Evolutionary conservation across 2,888 invertebrate species (phyloP).

Genomic region (Gonocerus acuteangulatus): DNA sequence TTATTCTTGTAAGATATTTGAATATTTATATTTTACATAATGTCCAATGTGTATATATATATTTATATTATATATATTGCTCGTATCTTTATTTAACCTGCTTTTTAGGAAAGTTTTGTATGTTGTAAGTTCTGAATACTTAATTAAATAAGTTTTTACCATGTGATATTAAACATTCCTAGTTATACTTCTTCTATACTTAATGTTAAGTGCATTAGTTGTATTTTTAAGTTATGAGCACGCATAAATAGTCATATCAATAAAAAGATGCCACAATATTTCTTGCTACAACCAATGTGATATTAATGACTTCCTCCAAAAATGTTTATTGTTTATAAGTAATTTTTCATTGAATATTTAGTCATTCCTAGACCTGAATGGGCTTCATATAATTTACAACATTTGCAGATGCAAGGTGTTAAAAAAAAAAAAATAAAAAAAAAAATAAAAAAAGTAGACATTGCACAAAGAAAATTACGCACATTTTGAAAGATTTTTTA

Average conservation of each 20-base stretch:
- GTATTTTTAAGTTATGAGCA: background rate
- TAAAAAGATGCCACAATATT: background rate
- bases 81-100: slow-evolving; percentile 26
- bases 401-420: too few relatives aligned
- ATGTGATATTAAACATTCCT: slow-evolving; percentile 28
- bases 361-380: too few relatives aligned
- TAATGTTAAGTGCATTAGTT: slow-evolving; percentile 14
- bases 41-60: slow-evolving; percentile 23
- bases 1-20: slow-evolving; percentile 34
- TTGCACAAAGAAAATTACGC: too few relatives aligned
- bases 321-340: too few relatives aligned
- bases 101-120: slow-evolving; percentile 21
- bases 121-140: slow-evolving; percentile 10
- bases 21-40: slow-evolving; percentile 33
- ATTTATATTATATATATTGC: slow-evolving; percentile 23
- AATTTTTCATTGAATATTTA: too few relatives aligned
- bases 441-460: too few relatives aligned
- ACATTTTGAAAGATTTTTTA: too few relatives aligned
- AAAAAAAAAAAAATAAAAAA: too few relatives aligned
- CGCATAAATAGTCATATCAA: background rate
- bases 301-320: slow-evolving; percentile 15
- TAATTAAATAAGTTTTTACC: slow-evolving; percentile 23
- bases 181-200: slow-evolving; percentile 13
- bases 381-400: too few relatives aligned
- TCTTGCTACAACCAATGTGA: background rate